These are phyloP conservation scores for Luperina testacea DNA, from an alignment of 2,888 invertebrate genomes.

Conservation along the genomic window DNA sequence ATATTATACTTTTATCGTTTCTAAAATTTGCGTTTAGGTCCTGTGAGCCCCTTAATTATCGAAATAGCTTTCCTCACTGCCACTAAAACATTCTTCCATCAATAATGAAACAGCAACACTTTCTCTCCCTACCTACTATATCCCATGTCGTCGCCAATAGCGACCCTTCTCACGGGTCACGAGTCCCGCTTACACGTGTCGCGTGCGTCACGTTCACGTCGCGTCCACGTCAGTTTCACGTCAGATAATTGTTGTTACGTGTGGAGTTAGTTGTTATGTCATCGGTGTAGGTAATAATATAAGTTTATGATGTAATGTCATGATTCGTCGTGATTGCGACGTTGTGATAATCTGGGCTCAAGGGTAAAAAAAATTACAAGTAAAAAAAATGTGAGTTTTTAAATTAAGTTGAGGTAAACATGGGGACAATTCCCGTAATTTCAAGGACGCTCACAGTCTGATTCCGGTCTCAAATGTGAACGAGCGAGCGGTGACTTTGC, in stretches of 20 bases:
- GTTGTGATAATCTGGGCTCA: neutral
- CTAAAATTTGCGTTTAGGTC: too few species aligned
- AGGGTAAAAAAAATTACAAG: neutral
- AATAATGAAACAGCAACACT: conserved; percentile 9
- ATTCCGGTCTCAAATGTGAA: too few species aligned
- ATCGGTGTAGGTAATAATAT: neutral
- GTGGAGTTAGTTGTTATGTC: conserved; percentile 3
- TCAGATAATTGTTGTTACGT: neutral
- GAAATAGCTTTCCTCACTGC: neutral
- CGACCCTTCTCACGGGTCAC: conserved; percentile 50
- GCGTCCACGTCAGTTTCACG: conserved; percentile 10
- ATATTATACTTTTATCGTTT: too few species aligned
- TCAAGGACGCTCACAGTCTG: too few species aligned
- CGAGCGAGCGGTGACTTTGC: too few species aligned
- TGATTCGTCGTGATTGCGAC: too few species aligned
- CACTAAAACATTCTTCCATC: neutral
- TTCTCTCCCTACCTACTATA: neutral
- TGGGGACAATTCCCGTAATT: too few species aligned
- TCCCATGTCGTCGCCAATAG: conserved; percentile 29
- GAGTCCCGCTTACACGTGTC: conserved; percentile 39
- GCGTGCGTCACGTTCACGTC: conserved; percentile 39
- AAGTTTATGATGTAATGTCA: neutral
- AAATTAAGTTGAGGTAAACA: too few species aligned
- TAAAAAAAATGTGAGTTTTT: neutral
- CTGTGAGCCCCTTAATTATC: neutral